These are phyloP conservation scores for Heliothis peltigera DNA, from an alignment of 2,888 invertebrate genomes.

Conservation along the genomic window DNA sequence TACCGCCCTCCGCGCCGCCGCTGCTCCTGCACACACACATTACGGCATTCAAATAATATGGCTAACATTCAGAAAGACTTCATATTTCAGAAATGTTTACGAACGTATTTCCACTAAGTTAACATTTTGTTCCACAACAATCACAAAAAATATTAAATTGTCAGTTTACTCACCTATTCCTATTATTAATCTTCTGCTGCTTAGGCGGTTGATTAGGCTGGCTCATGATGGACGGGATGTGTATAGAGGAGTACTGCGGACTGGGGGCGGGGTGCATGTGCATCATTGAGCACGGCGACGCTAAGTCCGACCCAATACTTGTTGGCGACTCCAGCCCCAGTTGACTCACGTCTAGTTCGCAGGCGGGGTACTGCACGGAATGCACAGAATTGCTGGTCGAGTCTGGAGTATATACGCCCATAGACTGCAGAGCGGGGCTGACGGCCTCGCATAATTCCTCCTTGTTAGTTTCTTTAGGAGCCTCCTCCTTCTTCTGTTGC, in stretches of 20 bases:
- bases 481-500: constrained; percentile 84
- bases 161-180: constrained; percentile 77
- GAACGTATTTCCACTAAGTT: too few species aligned
- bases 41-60: too few species aligned
- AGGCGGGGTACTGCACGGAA: constrained; percentile 94
- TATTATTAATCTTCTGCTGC: constrained; percentile 87
- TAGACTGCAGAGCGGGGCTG: constrained; percentile 92
- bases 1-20: constrained; percentile 56
- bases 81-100: too few species aligned
- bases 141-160: too few species aligned
- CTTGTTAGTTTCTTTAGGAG: constrained; percentile 79
- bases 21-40: constrained; percentile 58
- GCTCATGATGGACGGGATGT: constrained; percentile 87
- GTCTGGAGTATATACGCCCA: constrained; percentile 96
- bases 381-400: constrained; percentile 95
- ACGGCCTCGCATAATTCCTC: constrained; percentile 86
- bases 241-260: constrained; percentile 90
- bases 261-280: constrained; percentile 86
- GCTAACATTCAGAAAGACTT: too few species aligned
- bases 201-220: constrained; percentile 87
- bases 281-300: constrained; percentile 94
- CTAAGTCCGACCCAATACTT: constrained; percentile 96
- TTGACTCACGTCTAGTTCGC: constrained; percentile 95
- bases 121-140: too few species aligned
- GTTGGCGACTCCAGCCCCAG: constrained; percentile 96